These are phyloP conservation scores for Melanchra persicariae DNA, from an alignment of 2,888 invertebrate species.

Conservation along the genomic window DNA sequence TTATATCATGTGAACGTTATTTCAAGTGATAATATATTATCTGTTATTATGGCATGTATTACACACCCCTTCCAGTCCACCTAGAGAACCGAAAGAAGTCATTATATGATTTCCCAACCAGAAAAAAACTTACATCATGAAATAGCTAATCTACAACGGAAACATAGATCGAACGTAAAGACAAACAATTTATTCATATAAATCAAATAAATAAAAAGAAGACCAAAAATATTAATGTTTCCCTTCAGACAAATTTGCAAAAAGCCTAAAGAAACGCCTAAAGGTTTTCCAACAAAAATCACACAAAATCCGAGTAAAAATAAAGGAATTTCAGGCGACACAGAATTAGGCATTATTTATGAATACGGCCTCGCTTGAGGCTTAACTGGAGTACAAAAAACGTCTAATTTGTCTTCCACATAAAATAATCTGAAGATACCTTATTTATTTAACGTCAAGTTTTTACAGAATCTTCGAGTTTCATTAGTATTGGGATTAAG, in stretches of 20 bases:
- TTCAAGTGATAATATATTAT: too few relatives aligned
- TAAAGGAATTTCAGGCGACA: conserved; percentile 47
- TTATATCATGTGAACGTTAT: too few relatives aligned
- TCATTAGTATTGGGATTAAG: conserved; percentile 38
- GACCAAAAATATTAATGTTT: not conserved
- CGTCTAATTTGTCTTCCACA: conserved; percentile 46
- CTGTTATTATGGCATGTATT: too few relatives aligned
- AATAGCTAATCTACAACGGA: too few relatives aligned
- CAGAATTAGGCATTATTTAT: conserved; percentile 64
- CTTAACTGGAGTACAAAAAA: conserved; percentile 45
- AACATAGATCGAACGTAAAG: not conserved
- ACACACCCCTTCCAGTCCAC: too few relatives aligned
- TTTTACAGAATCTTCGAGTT: conserved; percentile 16
- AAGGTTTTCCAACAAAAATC: conserved; percentile 32
- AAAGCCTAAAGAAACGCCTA: conserved; percentile 7
- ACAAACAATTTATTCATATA: not conserved
- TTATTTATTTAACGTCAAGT: conserved; percentile 54
- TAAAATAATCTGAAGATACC: conserved; percentile 46
- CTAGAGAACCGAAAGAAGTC: too few relatives aligned
- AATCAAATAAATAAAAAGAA: conserved; percentile 16
- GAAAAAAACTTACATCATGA: too few relatives aligned
- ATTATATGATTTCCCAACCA: too few relatives aligned
- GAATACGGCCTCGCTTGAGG: conserved; percentile 37
- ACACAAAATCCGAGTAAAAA: conserved; percentile 40
- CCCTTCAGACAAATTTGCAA: conserved; percentile 3